A percentile compares a stretch with the other conserved stretches of the same genome.
Conservation (phyloP, 2,113 vertebrate species). For the Lophochroa leadbeateri region DNA sequence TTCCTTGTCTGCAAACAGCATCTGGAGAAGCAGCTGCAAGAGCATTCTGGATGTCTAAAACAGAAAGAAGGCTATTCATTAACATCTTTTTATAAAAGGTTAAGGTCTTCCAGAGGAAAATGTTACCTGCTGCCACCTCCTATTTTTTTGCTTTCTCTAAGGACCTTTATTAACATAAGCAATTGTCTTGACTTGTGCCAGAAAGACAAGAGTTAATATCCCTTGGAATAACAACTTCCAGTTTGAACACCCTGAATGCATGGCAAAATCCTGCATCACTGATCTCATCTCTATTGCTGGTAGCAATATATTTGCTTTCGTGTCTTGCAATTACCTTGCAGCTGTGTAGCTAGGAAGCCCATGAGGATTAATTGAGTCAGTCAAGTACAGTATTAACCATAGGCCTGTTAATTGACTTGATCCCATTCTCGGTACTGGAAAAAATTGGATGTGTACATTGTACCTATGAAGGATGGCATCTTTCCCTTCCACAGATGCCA, state of each 20-base stretch:
- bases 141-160: not conserved
- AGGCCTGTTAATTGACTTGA: not conserved
- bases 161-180: not conserved
- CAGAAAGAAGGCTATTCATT: not conserved
- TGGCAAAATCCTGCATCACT: not conserved
- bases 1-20: not conserved
- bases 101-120: not conserved
- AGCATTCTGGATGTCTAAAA: not conserved
- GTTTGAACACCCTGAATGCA: not conserved
- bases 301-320: not conserved
- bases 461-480: not conserved
- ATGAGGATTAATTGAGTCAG: not conserved
- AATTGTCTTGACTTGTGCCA: not conserved
- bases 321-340: not conserved
- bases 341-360: not conserved
- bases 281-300: not conserved
- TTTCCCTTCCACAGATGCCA: not conserved
- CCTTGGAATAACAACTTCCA: not conserved
- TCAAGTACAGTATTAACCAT: not conserved
- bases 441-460: not conserved
- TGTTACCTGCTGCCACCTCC: rapidly evolving
- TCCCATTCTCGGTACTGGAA: not conserved
- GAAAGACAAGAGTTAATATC: not conserved
- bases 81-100: not conserved
- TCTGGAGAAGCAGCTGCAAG: not conserved